These are phyloP conservation scores for Carassius auratus DNA, from an alignment of 2,113 vertebrate species.

Conservation along the genomic window DNA sequence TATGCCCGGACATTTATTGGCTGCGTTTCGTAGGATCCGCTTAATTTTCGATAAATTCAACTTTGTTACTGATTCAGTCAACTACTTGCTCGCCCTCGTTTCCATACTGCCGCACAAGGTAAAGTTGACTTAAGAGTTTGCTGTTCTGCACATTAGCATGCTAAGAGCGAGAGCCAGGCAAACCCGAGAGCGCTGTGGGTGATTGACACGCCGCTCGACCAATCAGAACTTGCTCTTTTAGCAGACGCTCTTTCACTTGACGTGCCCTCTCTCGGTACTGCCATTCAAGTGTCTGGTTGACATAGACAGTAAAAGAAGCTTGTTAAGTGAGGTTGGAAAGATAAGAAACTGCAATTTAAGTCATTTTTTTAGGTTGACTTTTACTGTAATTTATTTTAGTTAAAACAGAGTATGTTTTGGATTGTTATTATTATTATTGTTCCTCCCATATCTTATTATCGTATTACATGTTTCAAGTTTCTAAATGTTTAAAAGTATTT, in stretches of 20 bases:
- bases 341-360: not conserved
- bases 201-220: conserved; percentile 67
- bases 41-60: conserved; percentile 32
- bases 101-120: conserved; percentile 62
- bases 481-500: not conserved
- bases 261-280: no score
- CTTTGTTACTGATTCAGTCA: conserved; percentile 59
- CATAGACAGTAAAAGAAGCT: no score
- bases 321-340: not conserved
- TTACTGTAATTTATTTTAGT: not conserved
- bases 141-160: conserved; percentile 65
- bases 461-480: no score
- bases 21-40: no score
- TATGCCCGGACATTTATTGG: conserved; percentile 18
- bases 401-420: not conserved
- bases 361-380: not conserved
- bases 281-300: no score
- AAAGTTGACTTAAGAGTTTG: conserved; percentile 77
- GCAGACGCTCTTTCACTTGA: conserved; percentile 41
- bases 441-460: not conserved
- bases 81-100: conserved; percentile 54
- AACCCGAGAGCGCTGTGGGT: conserved; percentile 17
- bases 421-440: not conserved
- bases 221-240: conserved; percentile 59
- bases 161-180: conserved; percentile 43